phyloP scores from a whole-genome alignment of 2,888 invertebrate genomes.

The Tachina lurida region DNA sequence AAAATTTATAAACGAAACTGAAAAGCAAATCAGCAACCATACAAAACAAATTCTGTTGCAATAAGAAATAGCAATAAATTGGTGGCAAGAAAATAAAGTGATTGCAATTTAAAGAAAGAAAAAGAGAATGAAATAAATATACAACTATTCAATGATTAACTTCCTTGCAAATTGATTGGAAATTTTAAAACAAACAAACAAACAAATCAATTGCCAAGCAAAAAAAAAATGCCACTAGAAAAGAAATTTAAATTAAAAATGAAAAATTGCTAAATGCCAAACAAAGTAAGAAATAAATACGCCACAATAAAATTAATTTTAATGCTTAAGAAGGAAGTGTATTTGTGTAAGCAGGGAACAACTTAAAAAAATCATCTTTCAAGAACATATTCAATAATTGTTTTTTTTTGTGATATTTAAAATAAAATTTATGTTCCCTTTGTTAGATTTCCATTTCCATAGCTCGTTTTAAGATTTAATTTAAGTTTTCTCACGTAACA shows the following conservation, averaged over 20 bases:
- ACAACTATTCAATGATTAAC: conserved; percentile 31
- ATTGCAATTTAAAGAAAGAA: neutral
- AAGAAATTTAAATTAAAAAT: neutral
- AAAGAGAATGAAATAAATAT: conserved; percentile 4
- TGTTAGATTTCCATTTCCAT: neutral
- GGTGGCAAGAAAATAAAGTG: conserved; percentile 13
- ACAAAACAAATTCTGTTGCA: neutral
- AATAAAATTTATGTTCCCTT: conserved; percentile 18
- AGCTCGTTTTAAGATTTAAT: neutral
- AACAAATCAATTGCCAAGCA: conserved; percentile 14
- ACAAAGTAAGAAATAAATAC: neutral
- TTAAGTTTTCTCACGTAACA: conserved; percentile 5
- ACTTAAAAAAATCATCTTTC: conserved; percentile 1
- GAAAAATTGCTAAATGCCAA: neutral
- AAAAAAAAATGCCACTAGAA: neutral
- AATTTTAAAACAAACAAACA: conserved; percentile 5
- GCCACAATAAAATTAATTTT: neutral
- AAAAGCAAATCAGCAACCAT: neutral
- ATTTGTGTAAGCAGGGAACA: neutral
- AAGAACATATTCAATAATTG: conserved; percentile 20
- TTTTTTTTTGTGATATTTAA: neutral
- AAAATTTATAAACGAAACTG: conserved; percentile 22
- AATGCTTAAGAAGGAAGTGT: conserved; percentile 21
- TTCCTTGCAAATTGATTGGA: conserved; percentile 19
- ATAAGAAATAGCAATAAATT: conserved; percentile 50